Conservation (phyloP, 2,797 vertebrate species). For the Ispidina picta region DNA sequence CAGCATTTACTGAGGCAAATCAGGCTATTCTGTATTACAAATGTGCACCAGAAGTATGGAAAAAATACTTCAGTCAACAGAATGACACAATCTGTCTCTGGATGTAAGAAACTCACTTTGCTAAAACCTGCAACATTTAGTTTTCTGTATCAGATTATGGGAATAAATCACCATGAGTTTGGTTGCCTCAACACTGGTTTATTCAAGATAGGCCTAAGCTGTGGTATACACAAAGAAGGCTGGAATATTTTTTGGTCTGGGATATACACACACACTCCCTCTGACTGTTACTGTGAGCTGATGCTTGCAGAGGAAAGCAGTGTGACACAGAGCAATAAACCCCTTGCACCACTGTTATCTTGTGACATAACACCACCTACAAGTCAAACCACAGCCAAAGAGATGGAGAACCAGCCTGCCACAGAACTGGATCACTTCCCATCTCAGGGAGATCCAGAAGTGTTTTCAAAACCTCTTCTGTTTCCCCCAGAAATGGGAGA, state of each 20-base stretch:
- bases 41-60: not conserved
- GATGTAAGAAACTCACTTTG: not conserved
- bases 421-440: not conserved
- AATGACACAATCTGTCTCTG: not conserved
- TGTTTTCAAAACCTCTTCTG: constrained; percentile 8
- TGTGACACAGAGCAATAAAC: constrained; percentile 5
- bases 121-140: not conserved
- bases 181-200: not conserved
- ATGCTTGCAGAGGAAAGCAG: not conserved
- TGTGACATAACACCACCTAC: constrained; percentile 42
- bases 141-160: not conserved
- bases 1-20: not conserved
- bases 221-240: not conserved
- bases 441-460: constrained; percentile 4
- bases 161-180: not conserved
- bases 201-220: not conserved
- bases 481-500: not conserved
- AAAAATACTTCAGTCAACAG: not conserved
- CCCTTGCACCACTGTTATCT: constrained; percentile 13
- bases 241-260: not conserved
- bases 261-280: constrained; percentile 5
- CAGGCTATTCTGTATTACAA: not conserved
- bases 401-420: constrained; percentile 14
- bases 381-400: constrained; percentile 49
- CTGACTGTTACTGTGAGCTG: not conserved